phyloP scores from a whole-genome alignment of 1,140 invertebrate species.

The Aphelenchoides fujianensis region DNA sequence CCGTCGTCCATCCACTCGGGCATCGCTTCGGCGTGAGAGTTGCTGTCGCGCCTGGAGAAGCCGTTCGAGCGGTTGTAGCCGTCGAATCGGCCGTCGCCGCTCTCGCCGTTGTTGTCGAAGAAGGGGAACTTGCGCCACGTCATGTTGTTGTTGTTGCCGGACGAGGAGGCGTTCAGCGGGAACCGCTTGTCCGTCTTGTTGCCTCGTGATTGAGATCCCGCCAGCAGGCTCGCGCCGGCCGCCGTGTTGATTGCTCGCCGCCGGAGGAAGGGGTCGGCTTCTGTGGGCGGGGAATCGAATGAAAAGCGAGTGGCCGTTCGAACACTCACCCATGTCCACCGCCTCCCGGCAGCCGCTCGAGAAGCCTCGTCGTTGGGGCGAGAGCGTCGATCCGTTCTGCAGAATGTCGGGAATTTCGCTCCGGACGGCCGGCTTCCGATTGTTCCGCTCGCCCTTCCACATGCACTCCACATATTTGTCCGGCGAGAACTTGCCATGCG shows the following conservation, averaged over 20 bases:
- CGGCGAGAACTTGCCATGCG: conserved; percentile 48
- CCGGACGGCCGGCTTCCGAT: conserved; percentile 26
- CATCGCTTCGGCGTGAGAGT: conserved; percentile 27
- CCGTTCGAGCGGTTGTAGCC: neutral
- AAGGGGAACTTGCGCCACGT: neutral
- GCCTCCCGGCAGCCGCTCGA: conserved; percentile 37
- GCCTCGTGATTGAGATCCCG: neutral
- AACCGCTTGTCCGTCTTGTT: neutral
- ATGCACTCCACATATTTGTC: conserved; percentile 45
- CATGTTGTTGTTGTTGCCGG: neutral
- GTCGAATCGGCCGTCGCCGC: neutral
- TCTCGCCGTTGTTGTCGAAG: conserved; percentile 2
- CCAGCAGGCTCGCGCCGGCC: neutral
- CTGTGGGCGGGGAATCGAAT: neutral
- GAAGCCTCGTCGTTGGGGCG: conserved; percentile 46
- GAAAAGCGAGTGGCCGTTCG: neutral
- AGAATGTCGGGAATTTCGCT: conserved; percentile 34
- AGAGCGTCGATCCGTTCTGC: conserved; percentile 38
- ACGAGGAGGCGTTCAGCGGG: neutral
- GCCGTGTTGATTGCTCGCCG: neutral
- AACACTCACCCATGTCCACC: neutral
- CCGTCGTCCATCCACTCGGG: conserved; percentile 51
- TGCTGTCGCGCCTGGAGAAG: neutral
- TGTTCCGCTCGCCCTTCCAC: conserved; percentile 44
- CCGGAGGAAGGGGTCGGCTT: neutral